Conservation (phyloP, 1,140 invertebrate genomes). For the Formica selysi region DNA sequence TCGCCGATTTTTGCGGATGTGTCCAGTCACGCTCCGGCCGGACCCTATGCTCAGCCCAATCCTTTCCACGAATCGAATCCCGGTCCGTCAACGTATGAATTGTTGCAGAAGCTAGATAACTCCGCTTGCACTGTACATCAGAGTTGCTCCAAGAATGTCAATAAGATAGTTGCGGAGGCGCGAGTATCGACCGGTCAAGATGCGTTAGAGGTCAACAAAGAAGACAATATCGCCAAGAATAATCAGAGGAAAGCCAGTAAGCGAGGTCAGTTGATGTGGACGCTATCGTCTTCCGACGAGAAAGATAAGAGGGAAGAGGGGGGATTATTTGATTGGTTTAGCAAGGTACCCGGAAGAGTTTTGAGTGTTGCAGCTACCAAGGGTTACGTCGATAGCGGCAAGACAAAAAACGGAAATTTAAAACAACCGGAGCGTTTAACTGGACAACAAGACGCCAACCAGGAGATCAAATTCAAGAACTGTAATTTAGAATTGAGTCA, state of each 20-base stretch:
- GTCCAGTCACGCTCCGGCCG: constrained; percentile 34
- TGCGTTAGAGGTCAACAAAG: background rate
- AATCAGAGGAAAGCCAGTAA: constrained; percentile 38
- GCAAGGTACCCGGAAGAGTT: constrained; percentile 78
- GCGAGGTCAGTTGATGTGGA: constrained; percentile 80
- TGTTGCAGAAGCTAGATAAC: constrained; percentile 54
- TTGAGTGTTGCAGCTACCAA: constrained; percentile 70
- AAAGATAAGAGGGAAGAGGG: constrained; percentile 79
- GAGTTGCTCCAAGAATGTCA: constrained; percentile 65
- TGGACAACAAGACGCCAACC: constrained; percentile 45
- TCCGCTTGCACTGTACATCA: constrained; percentile 77
- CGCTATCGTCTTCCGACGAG: constrained; percentile 79
- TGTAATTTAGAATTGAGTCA: constrained; percentile 85
- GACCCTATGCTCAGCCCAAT: constrained; percentile 74
- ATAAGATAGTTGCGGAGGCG: constrained; percentile 9
- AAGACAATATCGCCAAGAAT: constrained; percentile 9
- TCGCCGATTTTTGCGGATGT: constrained; percentile 14
- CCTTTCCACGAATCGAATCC: constrained; percentile 79
- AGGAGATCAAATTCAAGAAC: constrained; percentile 77
- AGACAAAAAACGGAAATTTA: constrained; percentile 60
- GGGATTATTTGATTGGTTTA: constrained; percentile 83
- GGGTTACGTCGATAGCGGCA: constrained; percentile 69
- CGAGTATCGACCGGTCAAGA: constrained; percentile 49
- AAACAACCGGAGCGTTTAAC: constrained; percentile 49
- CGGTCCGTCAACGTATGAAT: constrained; percentile 76